Base-by-base conservation (phyloP, 2,888 invertebrate genomes). In the Galerucella nymphaeae region DNA sequence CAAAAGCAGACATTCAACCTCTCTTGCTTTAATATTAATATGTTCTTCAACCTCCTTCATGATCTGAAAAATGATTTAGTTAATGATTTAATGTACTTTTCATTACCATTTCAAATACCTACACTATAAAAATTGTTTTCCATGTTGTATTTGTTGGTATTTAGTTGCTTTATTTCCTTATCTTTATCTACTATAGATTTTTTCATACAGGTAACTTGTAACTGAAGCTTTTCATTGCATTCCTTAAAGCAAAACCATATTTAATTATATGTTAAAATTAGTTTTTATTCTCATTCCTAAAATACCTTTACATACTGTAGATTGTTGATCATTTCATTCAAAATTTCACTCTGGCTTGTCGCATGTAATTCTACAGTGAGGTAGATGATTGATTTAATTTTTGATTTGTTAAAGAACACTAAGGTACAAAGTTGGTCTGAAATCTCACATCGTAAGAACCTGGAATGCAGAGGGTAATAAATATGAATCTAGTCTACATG, bases 291-390 rank as follows among this genome's bases (percentile, higher is more conserved):
- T 38, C 2, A 61, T n/a, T 61, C 5, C 10, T n/a, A 42, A 14
- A 30, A 50, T 75, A 81, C 82, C 80, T 84, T 84, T 38, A 84
- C 72, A 66, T 80, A 77, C 20, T 78, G 71, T 50, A 85, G 79
- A 77, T 82, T 83, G 38, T 72, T 74, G 23, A 83, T 79, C 81
- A 86, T 83, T 77, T 86, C 86, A 16, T 83, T 77, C 55, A 86
- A 83, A 20, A 86, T 81, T 75, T 85, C 85, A 61, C 80, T 82
- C 71, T 85, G 85, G 78, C 84, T 81, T 5, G 86, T 86, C n/a
- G 81, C 61, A 42, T 76, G 75, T 61, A 86, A 76, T 58, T 85
- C 85, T 41, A 86, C 72, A 1, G 83, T 83, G 30, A 86, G 77
- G 72, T 84, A 85, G n/a, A 86, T 81, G 57, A 86, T 78, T 4